A percentile compares a stretch with the other conserved stretches of the same genome.
Conservation (phyloP, 2,888 invertebrate genomes). For the Flexamia atlantica region DNA sequence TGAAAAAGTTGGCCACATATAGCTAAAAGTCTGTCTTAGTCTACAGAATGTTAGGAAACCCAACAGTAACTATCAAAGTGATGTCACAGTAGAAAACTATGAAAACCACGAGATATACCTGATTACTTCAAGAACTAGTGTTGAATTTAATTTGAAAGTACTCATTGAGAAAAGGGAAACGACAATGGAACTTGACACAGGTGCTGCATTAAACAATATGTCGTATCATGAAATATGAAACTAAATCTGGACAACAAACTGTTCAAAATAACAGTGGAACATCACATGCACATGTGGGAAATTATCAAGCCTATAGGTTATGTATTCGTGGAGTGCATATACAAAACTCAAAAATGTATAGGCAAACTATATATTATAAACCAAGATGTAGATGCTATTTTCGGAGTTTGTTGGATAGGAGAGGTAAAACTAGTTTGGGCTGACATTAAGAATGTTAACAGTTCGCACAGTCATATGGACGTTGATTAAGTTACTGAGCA, state of each 20-base stretch:
- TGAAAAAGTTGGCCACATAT: neutral
- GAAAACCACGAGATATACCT: neutral
- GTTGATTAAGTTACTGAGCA: too few relatives aligned
- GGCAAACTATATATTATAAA: constrained; percentile 42
- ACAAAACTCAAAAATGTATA: constrained; percentile 30
- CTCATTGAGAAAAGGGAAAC: neutral
- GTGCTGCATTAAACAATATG: neutral
- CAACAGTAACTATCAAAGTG: neutral
- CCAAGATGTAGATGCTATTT: constrained; percentile 44
- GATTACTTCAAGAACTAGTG: neutral
- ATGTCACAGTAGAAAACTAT: neutral
- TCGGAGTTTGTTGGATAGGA: constrained; percentile 22
- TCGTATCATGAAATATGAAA: too few relatives aligned
- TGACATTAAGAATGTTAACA: neutral
- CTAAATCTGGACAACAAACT: neutral
- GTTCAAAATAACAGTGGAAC: constrained; percentile 1
- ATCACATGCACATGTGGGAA: constrained; percentile 53
- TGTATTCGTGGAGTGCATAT: neutral
- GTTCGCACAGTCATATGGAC: too few relatives aligned
- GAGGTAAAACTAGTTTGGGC: constrained; percentile 29
- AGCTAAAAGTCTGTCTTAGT: neutral
- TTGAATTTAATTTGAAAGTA: neutral
- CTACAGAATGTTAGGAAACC: neutral
- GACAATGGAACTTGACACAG: constrained; percentile 14
- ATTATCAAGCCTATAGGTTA: constrained; percentile 35